Conservation (phyloP, 2,888 invertebrate genomes). For the Rhamphomyia laevipes region DNA sequence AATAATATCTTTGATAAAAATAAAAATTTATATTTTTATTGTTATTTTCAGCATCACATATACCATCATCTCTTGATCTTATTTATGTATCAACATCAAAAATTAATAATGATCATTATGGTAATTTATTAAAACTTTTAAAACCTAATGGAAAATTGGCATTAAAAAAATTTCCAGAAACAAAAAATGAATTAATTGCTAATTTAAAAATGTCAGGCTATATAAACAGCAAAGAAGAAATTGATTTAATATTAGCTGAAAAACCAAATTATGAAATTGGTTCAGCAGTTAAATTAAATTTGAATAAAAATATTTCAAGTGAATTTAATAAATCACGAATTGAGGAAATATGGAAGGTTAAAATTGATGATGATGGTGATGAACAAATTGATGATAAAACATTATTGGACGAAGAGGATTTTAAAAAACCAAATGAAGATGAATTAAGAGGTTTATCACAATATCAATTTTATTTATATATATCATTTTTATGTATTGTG, state of each 20-base stretch:
- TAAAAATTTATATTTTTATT: neutral
- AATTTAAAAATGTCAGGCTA: conserved; percentile 55
- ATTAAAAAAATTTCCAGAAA: conserved; percentile 38
- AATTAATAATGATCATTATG: conserved; percentile 34
- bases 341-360: conserved; percentile 63
- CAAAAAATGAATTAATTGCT: conserved; percentile 35
- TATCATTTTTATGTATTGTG: neutral
- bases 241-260: conserved; percentile 37
- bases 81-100: conserved; percentile 39
- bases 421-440: conserved; percentile 62
- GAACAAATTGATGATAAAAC: conserved; percentile 80
- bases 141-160: conserved; percentile 51
- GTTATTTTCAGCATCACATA: conserved; percentile 40
- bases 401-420: conserved; percentile 80
- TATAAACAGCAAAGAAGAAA: conserved; percentile 29
- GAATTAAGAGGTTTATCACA: conserved; percentile 54
- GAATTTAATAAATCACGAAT: conserved; percentile 27
- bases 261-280: conserved; percentile 65
- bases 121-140: conserved; percentile 46
- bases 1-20: conserved; percentile 2
- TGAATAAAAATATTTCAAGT: conserved; percentile 26
- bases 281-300: conserved; percentile 46
- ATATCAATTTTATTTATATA: neutral
- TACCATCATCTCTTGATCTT: conserved; percentile 48
- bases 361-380: conserved; percentile 53